Conservation (phyloP, 2,797 vertebrate genomes). For the Syndactyla subalaris region DNA sequence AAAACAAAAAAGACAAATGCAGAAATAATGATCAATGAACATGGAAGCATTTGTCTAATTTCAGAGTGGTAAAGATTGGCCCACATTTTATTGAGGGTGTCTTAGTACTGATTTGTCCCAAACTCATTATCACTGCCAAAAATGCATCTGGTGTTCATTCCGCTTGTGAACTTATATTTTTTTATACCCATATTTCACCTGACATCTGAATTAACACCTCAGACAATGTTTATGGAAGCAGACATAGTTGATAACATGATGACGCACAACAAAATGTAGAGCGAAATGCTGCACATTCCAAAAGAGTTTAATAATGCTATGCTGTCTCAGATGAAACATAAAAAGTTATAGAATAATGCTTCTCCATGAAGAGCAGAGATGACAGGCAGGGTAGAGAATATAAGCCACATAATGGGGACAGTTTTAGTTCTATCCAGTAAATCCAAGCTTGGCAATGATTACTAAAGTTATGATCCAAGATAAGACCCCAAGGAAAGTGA, state of each 20-base stretch:
- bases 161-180: neutral
- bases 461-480: conserved; percentile 11
- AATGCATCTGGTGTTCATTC: neutral
- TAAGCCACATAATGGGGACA: neutral
- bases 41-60: neutral
- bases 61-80: neutral
- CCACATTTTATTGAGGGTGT: neutral
- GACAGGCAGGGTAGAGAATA: neutral
- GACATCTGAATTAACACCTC: neutral
- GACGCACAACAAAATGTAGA: neutral
- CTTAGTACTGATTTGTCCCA: neutral
- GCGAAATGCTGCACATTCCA: neutral
- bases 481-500: conserved; percentile 39
- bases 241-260: neutral
- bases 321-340: neutral
- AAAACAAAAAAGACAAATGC: neutral
- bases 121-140: neutral
- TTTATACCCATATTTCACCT: neutral
- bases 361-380: neutral
- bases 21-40: neutral
- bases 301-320: neutral
- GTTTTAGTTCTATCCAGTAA: conserved; percentile 5
- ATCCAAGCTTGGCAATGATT: conserved; percentile 1
- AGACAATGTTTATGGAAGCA: neutral
- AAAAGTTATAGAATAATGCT: neutral